These are phyloP conservation scores for Heliconius ismenius DNA, from an alignment of 2,888 invertebrate species.

Conservation along the genomic window DNA sequence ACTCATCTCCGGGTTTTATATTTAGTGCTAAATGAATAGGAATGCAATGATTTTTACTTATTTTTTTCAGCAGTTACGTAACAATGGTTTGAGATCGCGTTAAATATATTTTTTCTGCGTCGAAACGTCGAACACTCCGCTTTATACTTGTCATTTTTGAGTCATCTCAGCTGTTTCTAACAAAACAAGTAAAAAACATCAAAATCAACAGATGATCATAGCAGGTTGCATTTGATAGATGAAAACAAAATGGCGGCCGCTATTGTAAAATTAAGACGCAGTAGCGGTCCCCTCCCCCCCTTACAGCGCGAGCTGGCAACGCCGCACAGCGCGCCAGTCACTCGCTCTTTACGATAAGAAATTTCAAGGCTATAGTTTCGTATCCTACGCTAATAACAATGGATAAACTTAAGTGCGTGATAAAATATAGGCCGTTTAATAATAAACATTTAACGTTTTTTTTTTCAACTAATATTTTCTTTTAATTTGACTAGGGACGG, in stretches of 20 bases:
- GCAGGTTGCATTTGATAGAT: conserved; percentile 63
- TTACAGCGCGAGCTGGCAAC: conserved; percentile 75
- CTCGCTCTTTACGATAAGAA: conserved; percentile 73
- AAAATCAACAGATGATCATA: conserved; percentile 50
- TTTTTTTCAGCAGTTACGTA: conserved; percentile 52
- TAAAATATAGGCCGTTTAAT: conserved; percentile 38
- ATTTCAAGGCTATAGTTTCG: conserved; percentile 76
- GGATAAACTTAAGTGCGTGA: conserved; percentile 52
- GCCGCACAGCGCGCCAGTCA: conserved; percentile 67
- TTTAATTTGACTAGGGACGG: background rate
- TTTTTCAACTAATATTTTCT: background rate
- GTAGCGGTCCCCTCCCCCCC: conserved; percentile 58
- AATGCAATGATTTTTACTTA: conserved; percentile 48
- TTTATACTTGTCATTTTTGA: background rate
- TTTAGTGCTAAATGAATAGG: conserved; percentile 52
- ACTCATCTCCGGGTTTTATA: conserved; percentile 49
- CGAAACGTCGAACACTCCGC: background rate
- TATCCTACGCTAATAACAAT: conserved; percentile 69
- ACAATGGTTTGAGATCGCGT: conserved; percentile 21
- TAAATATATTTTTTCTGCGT: background rate
- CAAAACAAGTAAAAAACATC: conserved; percentile 39
- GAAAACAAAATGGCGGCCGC: conserved; percentile 73
- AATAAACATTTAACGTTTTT: conserved; percentile 22
- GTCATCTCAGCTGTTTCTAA: conserved; percentile 33
- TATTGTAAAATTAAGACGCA: conserved; percentile 74